These are phyloP conservation scores for Peromyscus californicus DNA, from an alignment of 2,113 vertebrate species.

Conservation along the genomic window DNA sequence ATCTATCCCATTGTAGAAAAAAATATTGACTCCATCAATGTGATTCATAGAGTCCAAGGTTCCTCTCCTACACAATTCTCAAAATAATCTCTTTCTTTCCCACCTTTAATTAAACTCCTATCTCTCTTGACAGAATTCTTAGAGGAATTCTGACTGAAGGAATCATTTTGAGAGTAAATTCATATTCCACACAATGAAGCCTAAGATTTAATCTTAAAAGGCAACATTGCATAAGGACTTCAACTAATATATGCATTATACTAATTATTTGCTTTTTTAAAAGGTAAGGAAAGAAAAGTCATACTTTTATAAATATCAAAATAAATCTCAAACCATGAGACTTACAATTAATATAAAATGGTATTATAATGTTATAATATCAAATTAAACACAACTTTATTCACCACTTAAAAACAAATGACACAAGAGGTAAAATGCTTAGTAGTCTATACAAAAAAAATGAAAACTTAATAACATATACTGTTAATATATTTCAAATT, in stretches of 20 bases:
- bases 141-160: background rate
- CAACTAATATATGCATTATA: background rate
- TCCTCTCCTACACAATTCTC: background rate
- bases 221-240: background rate
- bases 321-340: background rate
- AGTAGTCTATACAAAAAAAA: background rate
- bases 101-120: background rate
- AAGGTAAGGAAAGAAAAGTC: constrained; percentile 12
- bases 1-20: background rate
- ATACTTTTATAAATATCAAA: background rate
- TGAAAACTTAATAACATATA: background rate
- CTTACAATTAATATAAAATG: background rate
- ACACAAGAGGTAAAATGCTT: background rate
- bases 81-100: background rate
- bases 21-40: background rate
- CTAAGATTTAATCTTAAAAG: background rate
- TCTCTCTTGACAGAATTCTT: background rate
- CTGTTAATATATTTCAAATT: background rate
- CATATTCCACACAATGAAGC: background rate
- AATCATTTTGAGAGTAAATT: background rate
- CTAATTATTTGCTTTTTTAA: background rate
- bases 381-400: constrained; percentile 23
- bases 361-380: background rate
- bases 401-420: background rate
- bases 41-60: background rate